Evolutionary conservation across 1,140 invertebrate species (phyloP), one percentile per base, ranked within the genome.

Genomic region (Aradophagus sp.): DNA sequence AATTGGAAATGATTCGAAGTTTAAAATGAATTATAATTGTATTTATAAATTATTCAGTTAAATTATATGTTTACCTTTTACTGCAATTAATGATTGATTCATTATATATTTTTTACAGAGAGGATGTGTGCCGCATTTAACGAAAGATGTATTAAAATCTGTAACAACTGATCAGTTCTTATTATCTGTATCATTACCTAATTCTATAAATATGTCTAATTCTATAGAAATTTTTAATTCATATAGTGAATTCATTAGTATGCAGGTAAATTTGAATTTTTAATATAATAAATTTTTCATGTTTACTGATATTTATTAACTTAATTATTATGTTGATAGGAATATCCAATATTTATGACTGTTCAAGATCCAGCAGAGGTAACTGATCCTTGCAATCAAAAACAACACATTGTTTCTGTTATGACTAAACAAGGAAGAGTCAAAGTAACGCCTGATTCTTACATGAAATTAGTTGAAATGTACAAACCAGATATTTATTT

Each of bases 401-500:
- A 91, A 50, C 87, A 88, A 20, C 79, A 89, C 58, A 86, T 88
- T 45, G 84, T 93, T 15, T 89, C 93, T 1, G 62, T 95, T 15
- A 95, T 92, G 89, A 89, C 90, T 0, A 90, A 89, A 76, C 86
- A 87, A 69, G 94, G 93, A 31, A 92, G 91, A 83, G 86, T 88
- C 44, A 81, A 87, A 47, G 45, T 95, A 11, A 88, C 88, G 52
- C 75, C 89, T 6, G 81, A 91, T 10, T 83, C 86, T 55, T 94
- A 93, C 81, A 92, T 95, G 89, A 87, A 93, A 73, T 77, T 92
- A 29, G 89, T 95, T 29, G 90, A 95, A 84, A 80, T 87, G 62
- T 91, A 92, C 77, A 89, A 90, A 82, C 93, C 94, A 36, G 91
- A 94, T 82, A 89, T 93, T 72, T 94, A 92, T 84, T 88, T 93